These are phyloP conservation scores for Mythimna loreyi DNA, from an alignment of 2,888 invertebrate genomes.

Conservation along the genomic window DNA sequence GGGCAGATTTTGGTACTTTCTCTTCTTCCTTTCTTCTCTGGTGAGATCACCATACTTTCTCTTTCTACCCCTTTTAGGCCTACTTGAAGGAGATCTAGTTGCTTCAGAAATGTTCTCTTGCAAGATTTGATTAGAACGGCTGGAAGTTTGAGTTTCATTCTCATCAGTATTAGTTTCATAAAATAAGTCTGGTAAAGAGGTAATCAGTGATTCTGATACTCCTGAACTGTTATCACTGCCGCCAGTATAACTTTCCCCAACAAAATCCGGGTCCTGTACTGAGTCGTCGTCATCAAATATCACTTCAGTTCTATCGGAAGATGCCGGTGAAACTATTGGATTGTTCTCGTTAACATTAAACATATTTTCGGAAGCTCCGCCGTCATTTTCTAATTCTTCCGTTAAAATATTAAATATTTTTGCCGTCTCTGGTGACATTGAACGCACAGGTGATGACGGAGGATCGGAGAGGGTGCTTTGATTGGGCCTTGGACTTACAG, in stretches of 20 bases:
- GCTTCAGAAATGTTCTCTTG: constrained; percentile 15
- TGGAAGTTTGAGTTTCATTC: constrained; percentile 22
- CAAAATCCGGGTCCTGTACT: constrained; percentile 36
- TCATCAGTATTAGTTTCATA: constrained; percentile 16
- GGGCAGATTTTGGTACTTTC: constrained; percentile 19
- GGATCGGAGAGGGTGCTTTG: background rate
- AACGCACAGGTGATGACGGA: constrained; percentile 1
- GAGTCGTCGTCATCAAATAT: constrained; percentile 25
- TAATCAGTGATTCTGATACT: constrained; percentile 27
- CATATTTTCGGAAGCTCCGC: background rate
- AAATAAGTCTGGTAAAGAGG: constrained; percentile 18
- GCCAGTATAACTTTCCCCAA: constrained; percentile 24
- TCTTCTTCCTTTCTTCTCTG: constrained; percentile 34
- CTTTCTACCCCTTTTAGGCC: constrained; percentile 20
- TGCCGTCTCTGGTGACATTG: constrained; percentile 7
- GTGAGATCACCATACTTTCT: constrained; percentile 22
- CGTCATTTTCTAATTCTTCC: constrained; percentile 2
- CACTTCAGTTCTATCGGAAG: constrained; percentile 24
- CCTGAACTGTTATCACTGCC: constrained; percentile 27
- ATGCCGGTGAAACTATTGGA: constrained; percentile 5
- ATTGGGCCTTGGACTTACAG: background rate
- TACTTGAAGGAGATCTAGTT: background rate
- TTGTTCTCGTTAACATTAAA: background rate
- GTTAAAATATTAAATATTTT: constrained; percentile 20
- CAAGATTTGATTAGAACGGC: constrained; percentile 17